Conservation (phyloP, 2,888 invertebrate genomes). For the Andrena fulva region DNA sequence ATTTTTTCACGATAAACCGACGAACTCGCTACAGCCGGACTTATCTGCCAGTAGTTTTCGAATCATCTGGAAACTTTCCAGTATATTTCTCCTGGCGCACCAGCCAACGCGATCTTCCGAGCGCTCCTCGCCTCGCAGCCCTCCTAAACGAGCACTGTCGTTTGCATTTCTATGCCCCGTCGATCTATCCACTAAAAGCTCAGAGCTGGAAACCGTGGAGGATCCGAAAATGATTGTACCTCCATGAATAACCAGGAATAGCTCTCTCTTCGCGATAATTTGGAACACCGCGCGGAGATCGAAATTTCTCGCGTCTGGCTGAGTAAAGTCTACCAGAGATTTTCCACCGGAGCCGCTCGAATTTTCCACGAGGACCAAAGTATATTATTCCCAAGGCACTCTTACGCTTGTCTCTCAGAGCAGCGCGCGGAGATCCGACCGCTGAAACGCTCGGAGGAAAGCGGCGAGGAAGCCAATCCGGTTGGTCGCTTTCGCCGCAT, state of each 20-base stretch:
- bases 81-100: no score
- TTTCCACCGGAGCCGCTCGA: neutral
- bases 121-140: neutral
- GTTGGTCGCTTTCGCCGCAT: constrained; percentile 62
- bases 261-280: neutral
- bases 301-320: neutral
- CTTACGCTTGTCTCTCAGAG: neutral
- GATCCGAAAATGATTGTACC: neutral
- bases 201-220: neutral
- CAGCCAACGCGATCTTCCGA: neutral
- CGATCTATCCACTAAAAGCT: neutral
- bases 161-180: neutral
- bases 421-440: neutral
- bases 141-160: neutral
- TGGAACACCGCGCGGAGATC: neutral
- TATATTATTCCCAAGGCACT: neutral
- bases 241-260: constrained; percentile 10
- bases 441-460: constrained; percentile 46
- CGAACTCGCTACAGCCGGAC: no score
- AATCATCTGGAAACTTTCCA: no score
- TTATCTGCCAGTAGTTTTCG: no score
- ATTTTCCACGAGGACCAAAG: neutral
- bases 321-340: neutral
- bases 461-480: constrained; percentile 61
- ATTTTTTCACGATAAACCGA: no score